phyloP scores from a whole-genome alignment of 2,888 invertebrate genomes.

The Criorhina ranunculi region DNA sequence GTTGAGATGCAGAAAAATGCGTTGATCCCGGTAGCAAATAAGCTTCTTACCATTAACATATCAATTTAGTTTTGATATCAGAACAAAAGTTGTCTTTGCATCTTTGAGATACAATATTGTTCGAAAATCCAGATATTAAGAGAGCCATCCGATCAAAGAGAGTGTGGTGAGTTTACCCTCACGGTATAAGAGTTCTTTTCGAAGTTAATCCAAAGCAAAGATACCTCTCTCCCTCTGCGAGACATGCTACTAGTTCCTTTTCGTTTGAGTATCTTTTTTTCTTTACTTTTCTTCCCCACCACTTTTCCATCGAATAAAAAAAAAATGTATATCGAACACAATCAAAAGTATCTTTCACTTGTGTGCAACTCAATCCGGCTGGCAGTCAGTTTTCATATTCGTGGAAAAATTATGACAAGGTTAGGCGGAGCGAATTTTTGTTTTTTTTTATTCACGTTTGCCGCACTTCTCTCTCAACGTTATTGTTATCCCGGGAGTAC shows the following conservation, averaged over 20 bases:
- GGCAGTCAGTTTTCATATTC: constrained; percentile 72
- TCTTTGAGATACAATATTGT: constrained; percentile 23
- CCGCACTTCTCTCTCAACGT: constrained; percentile 50
- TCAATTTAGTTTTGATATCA: constrained; percentile 51
- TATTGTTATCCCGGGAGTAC: constrained; percentile 49
- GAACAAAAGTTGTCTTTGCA: constrained; percentile 18
- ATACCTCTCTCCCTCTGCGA: constrained; percentile 30
- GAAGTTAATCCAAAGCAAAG: neutral
- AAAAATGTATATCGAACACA: constrained; percentile 48
- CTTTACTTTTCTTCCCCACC: constrained; percentile 43
- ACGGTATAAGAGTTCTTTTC: constrained; percentile 63
- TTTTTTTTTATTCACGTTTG: constrained; percentile 39
- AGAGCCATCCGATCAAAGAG: constrained; percentile 40
- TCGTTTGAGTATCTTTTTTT: constrained; percentile 58
- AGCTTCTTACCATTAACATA: constrained; percentile 58
- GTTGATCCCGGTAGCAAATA: constrained; percentile 10
- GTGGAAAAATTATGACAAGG: constrained; percentile 83
- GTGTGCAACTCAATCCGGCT: constrained; percentile 46
- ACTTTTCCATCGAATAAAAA: constrained; percentile 6
- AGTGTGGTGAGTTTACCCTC: constrained; percentile 58
- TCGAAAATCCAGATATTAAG: constrained; percentile 35
- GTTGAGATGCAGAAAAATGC: neutral
- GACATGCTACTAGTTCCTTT: constrained; percentile 10
- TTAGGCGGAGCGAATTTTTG: constrained; percentile 84
- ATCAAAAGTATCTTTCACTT: constrained; percentile 56